Evolutionary conservation across 1,140 invertebrate species (phyloP).

Genomic region (Magallana gigas): DNA sequence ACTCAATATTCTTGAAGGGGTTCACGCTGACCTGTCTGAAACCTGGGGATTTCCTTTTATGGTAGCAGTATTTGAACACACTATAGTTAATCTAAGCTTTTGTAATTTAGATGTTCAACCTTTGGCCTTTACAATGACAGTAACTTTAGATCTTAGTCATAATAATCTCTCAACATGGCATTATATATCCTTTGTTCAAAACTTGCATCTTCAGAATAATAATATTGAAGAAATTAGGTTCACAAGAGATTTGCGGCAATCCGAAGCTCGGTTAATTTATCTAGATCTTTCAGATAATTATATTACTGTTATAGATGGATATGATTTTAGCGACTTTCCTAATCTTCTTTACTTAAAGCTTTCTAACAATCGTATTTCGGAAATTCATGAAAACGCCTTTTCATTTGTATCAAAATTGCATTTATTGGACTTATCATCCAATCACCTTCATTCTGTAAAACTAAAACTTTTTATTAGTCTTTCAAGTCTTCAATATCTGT

Average conservation of each 20-base stretch:
- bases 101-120: not conserved
- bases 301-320: not conserved
- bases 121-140: too few relatives aligned
- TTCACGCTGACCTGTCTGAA: not conserved
- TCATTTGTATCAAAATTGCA: not conserved
- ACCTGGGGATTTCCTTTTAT: not conserved
- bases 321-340: not conserved
- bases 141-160: not conserved
- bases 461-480: constrained; percentile 41
- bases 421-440: not conserved
- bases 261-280: not conserved
- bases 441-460: not conserved
- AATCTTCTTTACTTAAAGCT: constrained; percentile 21
- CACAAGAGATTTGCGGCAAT: not conserved
- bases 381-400: constrained; percentile 15
- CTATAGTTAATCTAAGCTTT: not conserved
- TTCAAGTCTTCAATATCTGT: constrained; percentile 38
- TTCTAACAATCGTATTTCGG: not conserved
- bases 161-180: not conserved
- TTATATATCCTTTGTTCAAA: not conserved
- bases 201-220: not conserved
- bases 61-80: too few relatives aligned
- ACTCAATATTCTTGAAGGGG: not conserved
- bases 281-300: constrained; percentile 40
- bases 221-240: not conserved